These are phyloP conservation scores for Eidolon dupreanum DNA, from an alignment of 2,797 vertebrate species.

Conservation along the genomic window DNA sequence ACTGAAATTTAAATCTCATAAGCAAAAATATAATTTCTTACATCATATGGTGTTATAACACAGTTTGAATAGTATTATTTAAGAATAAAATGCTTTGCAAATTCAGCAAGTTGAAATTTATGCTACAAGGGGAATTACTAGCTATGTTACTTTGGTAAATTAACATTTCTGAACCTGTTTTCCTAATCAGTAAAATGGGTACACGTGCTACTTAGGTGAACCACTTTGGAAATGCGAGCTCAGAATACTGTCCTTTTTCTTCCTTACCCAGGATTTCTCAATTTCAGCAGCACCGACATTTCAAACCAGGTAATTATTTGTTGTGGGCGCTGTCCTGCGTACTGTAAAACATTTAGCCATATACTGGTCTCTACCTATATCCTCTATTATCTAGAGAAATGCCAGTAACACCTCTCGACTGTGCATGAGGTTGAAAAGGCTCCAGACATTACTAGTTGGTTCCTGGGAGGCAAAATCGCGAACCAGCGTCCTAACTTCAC, in stretches of 20 bases:
- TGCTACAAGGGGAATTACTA: neutral
- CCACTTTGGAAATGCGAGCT: neutral
- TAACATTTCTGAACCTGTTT: neutral
- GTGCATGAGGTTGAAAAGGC: neutral
- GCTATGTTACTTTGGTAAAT: neutral
- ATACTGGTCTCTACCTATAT: neutral
- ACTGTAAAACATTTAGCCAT: neutral
- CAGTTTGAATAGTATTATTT: neutral
- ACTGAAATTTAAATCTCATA: slow-evolving; percentile 49
- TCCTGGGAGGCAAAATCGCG: neutral
- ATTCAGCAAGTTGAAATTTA: neutral
- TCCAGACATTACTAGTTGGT: neutral
- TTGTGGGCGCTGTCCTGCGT: neutral
- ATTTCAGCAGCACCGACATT: neutral
- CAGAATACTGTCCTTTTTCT: neutral
- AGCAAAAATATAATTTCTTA: neutral
- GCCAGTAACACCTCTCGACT: neutral
- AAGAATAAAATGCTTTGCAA: neutral
- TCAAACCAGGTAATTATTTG: neutral
- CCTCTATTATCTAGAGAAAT: neutral
- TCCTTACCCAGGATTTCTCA: neutral
- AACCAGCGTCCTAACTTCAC: neutral
- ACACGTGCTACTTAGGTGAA: neutral
- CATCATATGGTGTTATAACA: neutral
- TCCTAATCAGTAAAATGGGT: neutral